Evolutionary conservation across 2,888 invertebrate genomes (phyloP), one percentile per base, ranked within the genome.

Genomic region (Mimas tiliae): DNA sequence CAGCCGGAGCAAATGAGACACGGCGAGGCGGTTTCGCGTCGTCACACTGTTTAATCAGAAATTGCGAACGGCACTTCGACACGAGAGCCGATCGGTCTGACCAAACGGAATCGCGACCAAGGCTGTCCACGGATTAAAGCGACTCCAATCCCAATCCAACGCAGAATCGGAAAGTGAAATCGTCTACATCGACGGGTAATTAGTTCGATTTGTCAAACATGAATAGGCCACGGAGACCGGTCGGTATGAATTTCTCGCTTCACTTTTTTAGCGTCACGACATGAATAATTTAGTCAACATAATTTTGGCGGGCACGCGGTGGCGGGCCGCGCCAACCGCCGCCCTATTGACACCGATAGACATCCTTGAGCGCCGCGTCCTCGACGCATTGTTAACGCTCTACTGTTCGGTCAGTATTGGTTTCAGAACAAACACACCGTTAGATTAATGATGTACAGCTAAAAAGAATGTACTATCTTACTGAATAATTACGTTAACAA

Each of bases 311-410:
- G 75, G 73, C 77, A 78, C n/a, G n/a, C n/a, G n/a, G n/a, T n/a
- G n/a, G n/a, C n/a, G n/a, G n/a, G n/a, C n/a, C n/a, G n/a, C n/a
- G n/a, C n/a, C n/a, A n/a, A n/a, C 83, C 87, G 87, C 89, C 87
- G 88, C 86, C 86, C 90, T 80, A 84, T 81, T 90, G 87, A 87
- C 92, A 90, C 84, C 80, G 76, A 85, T 90, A 75, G 78, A 81
- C 79, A 88, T 85, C 82, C 83, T 86, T 81, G 80, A 82, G 71
- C 16, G 38, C 27, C n/a, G 33, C 65, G 65, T 55, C 65, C 48
- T 58, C 55, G 48, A 42, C 19, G 19, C 14, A 72, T 74, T 72
- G 74, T 74, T 76, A 63, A 67, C 74, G 70, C 70, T 77, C 73
- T 75, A 74, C 71, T 74, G 72, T 74, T 74, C 64, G 68, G 71